These are phyloP conservation scores for Drosophila rufa DNA, from an alignment of 1,140 invertebrate genomes.

Conservation along the genomic window DNA sequence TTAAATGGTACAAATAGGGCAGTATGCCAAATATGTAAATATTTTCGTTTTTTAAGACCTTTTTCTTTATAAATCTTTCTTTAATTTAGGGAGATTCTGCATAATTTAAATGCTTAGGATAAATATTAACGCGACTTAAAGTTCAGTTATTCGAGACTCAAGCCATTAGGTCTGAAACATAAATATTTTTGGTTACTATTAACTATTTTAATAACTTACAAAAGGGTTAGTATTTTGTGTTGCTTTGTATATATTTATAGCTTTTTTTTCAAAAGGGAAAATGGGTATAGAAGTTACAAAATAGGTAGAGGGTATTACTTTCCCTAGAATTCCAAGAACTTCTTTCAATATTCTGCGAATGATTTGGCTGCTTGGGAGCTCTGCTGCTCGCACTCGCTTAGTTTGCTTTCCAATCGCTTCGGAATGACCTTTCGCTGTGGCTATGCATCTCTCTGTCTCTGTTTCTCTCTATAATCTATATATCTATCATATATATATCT, in stretches of 20 bases:
- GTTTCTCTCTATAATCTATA: constrained; percentile 4
- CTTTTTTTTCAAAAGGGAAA: not conserved
- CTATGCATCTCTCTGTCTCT: constrained; percentile 33
- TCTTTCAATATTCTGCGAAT: constrained; percentile 6
- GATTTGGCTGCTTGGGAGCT: not conserved
- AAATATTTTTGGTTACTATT: no score
- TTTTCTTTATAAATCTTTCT: not conserved
- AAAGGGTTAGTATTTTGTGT: not conserved
- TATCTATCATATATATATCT: constrained; percentile 2
- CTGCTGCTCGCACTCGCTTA: constrained; percentile 38
- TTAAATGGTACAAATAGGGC: no score
- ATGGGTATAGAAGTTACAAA: not conserved
- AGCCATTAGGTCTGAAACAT: not conserved
- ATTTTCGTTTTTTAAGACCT: not conserved
- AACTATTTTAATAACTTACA: not conserved
- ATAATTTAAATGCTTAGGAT: not conserved
- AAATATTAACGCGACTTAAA: not conserved
- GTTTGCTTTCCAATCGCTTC: constrained; percentile 39
- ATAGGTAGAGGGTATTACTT: not conserved
- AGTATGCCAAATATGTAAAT: not conserved
- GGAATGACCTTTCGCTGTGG: constrained; percentile 46
- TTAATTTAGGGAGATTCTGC: no score
- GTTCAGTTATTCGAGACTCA: not conserved
- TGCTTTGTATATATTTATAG: not conserved
- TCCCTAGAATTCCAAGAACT: not conserved